Conservation (phyloP, 92 coral and sea anemone species). For the Virgularia gustaviana region DNA sequence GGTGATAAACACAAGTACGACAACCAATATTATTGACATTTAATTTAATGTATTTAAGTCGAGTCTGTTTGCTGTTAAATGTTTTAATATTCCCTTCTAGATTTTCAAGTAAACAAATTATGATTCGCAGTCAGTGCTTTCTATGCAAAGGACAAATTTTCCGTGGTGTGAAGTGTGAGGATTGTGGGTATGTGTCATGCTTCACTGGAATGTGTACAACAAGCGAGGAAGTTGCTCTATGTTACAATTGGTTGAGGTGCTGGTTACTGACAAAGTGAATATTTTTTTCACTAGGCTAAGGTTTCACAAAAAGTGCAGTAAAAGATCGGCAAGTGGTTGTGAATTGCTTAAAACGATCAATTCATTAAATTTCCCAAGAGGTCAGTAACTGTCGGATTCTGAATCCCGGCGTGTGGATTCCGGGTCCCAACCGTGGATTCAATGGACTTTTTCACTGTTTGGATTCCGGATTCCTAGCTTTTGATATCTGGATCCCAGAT, state of each 20-base stretch:
- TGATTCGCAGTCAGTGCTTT: slow-evolving; percentile 79
- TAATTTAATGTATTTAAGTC: no score
- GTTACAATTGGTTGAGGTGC: not conserved
- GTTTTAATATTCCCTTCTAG: slow-evolving; percentile 30
- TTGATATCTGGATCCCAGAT: no score
- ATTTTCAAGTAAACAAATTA: slow-evolving; percentile 80
- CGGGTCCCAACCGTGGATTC: no score
- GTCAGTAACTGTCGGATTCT: slow-evolving; percentile 37
- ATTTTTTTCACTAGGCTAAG: slow-evolving; percentile 59
- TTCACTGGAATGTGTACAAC: not conserved
- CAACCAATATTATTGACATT: no score
- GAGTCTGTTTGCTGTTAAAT: not conserved
- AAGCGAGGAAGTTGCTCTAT: no score
- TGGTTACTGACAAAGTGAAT: slow-evolving; percentile 11
- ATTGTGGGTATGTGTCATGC: slow-evolving; percentile 75
- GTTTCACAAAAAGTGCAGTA: slow-evolving; percentile 88
- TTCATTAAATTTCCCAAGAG: slow-evolving; percentile 64
- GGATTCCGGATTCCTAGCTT: no score
- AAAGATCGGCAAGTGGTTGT: slow-evolving; percentile 65
- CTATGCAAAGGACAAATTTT: slow-evolving; percentile 76
- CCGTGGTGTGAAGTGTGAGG: slow-evolving; percentile 90
- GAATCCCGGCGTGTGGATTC: no score
- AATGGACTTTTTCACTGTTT: no score
- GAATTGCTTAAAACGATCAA: slow-evolving; percentile 60
- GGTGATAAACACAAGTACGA: slow-evolving; percentile 80